Conservation (phyloP, 2,797 vertebrate genomes). For the Lagodon rhomboides region DNA sequence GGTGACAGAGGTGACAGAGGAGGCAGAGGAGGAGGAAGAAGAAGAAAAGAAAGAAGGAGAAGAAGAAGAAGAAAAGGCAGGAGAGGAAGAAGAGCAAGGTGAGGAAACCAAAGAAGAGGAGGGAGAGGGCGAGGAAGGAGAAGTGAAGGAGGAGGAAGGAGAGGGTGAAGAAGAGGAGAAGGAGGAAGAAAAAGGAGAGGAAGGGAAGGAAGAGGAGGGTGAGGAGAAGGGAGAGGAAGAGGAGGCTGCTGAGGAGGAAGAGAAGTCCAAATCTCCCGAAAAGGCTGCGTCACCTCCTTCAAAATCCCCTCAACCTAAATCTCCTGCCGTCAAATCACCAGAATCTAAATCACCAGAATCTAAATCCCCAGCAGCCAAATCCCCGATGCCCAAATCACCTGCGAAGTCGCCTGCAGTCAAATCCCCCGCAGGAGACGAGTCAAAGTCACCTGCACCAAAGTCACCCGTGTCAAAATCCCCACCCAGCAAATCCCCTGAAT, state of each 20-base stretch:
- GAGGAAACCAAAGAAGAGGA: conserved; percentile 71
- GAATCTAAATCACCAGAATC: conserved; percentile 73
- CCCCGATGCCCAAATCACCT: conserved; percentile 74
- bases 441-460: conserved; percentile 72
- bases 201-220: conserved; percentile 8
- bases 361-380: conserved; percentile 74
- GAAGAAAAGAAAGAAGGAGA: conserved; percentile 78
- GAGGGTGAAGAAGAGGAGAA: conserved; percentile 51
- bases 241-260: conserved; percentile 57
- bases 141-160: conserved; percentile 53
- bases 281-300: conserved; percentile 61
- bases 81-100: conserved; percentile 50
- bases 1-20: conserved; percentile 90
- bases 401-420: conserved; percentile 66
- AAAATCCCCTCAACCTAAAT: conserved; percentile 74
- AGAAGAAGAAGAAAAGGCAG: conserved; percentile 21
- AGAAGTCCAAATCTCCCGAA: conserved; percentile 72
- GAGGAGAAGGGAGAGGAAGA: conserved; percentile 36
- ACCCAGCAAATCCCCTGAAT: conserved; percentile 69
- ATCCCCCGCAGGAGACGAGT: conserved; percentile 68
- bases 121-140: conserved; percentile 50
- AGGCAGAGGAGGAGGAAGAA: conserved; percentile 90
- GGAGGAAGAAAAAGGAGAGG: conserved; percentile 27
- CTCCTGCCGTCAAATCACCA: conserved; percentile 71
- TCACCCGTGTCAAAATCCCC: conserved; percentile 76